These are phyloP conservation scores for Ecliptopera silaceata DNA, from an alignment of 2,888 invertebrate genomes.

Conservation along the genomic window DNA sequence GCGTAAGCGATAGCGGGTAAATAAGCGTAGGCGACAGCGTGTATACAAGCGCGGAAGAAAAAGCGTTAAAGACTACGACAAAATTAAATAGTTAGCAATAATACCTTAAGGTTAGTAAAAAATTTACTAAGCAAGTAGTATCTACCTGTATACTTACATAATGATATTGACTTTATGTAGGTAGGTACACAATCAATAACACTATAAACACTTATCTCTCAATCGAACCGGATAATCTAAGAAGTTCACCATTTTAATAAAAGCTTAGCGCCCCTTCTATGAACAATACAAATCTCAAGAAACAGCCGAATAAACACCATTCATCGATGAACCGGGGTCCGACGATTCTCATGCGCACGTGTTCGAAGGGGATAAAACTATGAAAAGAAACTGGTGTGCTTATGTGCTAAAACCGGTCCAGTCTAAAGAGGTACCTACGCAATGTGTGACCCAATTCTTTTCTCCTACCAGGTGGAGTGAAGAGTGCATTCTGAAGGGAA, in stretches of 20 bases:
- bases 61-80: constrained; percentile 55
- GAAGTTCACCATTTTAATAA: constrained; percentile 14
- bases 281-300: constrained; percentile 33
- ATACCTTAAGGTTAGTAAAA: constrained; percentile 1
- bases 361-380: constrained; percentile 58
- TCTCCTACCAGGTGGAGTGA: constrained; percentile 72
- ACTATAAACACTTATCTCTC: not conserved
- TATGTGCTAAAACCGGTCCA: constrained; percentile 51
- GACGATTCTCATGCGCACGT: constrained; percentile 67
- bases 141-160: no score
- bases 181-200: no score
- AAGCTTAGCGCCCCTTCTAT: constrained; percentile 25
- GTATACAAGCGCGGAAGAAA: constrained; percentile 8
- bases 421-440: constrained; percentile 54
- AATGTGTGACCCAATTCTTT: constrained; percentile 78
- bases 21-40: constrained; percentile 26
- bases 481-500: constrained; percentile 70
- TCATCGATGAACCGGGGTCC: constrained; percentile 48
- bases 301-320: constrained; percentile 45
- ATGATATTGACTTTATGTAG: no score
- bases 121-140: no score
- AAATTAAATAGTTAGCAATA: constrained; percentile 18
- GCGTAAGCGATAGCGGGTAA: constrained; percentile 54
- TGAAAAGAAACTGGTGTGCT: constrained; percentile 55
- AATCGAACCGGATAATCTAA: constrained; percentile 16